Conservation (phyloP, 2,113 vertebrate species). For the Rhineura floridana region DNA sequence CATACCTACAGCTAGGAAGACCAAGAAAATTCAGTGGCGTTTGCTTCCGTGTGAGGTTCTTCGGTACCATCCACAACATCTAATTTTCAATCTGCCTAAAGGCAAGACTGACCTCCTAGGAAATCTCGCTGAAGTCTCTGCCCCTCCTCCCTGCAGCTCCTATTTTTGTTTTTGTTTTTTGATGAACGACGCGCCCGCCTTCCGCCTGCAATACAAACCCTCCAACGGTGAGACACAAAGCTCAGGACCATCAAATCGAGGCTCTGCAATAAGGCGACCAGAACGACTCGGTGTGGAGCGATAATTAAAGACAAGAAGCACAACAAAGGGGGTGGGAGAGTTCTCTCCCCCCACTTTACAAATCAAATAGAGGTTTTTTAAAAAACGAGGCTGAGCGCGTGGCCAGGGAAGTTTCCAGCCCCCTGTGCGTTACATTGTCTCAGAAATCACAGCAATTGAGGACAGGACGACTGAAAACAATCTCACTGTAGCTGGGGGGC, state of each 20-base stretch:
- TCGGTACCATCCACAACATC: background rate
- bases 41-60: background rate
- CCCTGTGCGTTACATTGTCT: constrained; percentile 17
- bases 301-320: background rate
- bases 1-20: background rate
- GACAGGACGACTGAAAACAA: background rate
- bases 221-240: background rate
- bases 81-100: background rate
- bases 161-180: background rate
- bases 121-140: background rate
- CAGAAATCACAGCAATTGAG: background rate
- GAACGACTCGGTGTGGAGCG: background rate
- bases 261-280: background rate
- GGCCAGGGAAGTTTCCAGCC: constrained; percentile 28
- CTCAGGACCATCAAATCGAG: background rate
- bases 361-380: background rate
- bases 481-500: background rate
- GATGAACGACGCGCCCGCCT: background rate
- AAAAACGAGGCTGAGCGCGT: background rate
- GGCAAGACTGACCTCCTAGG: background rate
- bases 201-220: background rate
- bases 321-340: background rate
- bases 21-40: background rate
- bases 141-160: background rate
- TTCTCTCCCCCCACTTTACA: background rate